Base-by-base conservation (phyloP, 2,113 vertebrate genomes). In the Forbesichthys papilliferus region DNA sequence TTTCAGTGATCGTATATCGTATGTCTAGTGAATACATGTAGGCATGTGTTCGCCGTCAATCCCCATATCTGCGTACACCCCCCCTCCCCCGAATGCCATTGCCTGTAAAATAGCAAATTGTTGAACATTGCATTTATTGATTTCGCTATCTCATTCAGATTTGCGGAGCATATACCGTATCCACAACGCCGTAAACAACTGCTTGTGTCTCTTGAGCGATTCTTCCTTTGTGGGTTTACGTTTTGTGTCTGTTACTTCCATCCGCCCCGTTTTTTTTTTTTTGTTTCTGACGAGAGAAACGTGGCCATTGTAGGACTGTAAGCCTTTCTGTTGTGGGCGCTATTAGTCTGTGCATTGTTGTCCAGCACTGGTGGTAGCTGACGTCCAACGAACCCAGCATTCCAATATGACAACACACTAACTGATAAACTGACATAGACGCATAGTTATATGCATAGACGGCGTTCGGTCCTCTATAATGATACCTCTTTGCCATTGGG, bases 221-320 rank as follows among this genome's bases (percentile, higher is more conserved):
- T 11, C n/a, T 14, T 54, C 8, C 58, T 46, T 12, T 18, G 51
- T 20, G 54, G 13, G 48, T 53, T 72, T 48, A 52, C 56, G 34
- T 3, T 16, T 34, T 11, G 80, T 73, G 66, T 78, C 34, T 70
- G 76, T 79, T 64, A 71, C 61, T 72, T 58, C 77, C 79, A 89
- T 87, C 86, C 89, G 83, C 84, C 82, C 87, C 80, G 70, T 79
- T 83, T 87, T 79, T 16, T 16, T 16, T 16, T 66, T 64, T 80
- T 84, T 73, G 81, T 87, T 89, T 89, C 84, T 80, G 75, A 86
- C 36, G 64, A 54, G 69, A 65, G 68, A 85, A 91, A 88, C 90
- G 89, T 92, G 89, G 87, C 87, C 89, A 83, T 84, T 85, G 74
- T 69, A 33, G 74, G 56, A 6, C 33, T 11, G 27, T 18, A 55